A percentile compares a stretch with the other conserved stretches of the same genome.
Evolutionary conservation across 2,888 invertebrate genomes (phyloP).

Genomic region (Pseudoips prasinana): DNA sequence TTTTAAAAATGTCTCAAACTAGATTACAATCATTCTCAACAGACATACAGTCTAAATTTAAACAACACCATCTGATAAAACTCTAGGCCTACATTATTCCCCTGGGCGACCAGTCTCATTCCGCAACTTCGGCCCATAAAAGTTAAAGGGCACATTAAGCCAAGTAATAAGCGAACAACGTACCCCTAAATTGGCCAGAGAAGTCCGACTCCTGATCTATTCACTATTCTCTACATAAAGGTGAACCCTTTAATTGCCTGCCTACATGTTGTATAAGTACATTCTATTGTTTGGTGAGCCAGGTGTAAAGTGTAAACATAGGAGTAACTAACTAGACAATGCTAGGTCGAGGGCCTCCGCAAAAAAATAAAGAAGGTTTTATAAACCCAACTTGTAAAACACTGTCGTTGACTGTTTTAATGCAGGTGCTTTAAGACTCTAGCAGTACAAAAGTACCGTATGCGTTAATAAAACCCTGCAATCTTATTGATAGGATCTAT

Average conservation of each 20-base stretch:
- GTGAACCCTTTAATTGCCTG: conserved; percentile 19
- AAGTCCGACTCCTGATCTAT: conserved; percentile 57
- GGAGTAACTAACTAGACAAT: no score
- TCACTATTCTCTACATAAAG: conserved; percentile 42
- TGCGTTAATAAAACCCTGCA: no score
- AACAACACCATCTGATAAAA: conserved; percentile 65
- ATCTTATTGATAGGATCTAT: no score
- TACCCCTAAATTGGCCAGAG: conserved; percentile 63
- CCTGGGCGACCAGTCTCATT: conserved; percentile 56
- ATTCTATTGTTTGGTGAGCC: conserved; percentile 12
- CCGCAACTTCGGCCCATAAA: conserved; percentile 74
- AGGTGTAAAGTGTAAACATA: conserved; percentile 4
- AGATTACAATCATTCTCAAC: conserved; percentile 31
- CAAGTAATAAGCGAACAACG: conserved; percentile 76
- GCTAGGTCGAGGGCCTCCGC: no score
- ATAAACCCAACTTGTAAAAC: no score
- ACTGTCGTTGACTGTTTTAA: no score
- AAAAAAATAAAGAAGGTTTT: no score
- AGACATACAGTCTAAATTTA: conserved; percentile 62
- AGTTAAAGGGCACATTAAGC: conserved; percentile 79
- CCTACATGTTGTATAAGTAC: conserved; percentile 12
- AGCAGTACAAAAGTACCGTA: no score
- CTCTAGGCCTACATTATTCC: conserved; percentile 68
- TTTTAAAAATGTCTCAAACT: no score
- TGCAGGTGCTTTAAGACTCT: no score